Evolutionary conservation across 2,797 vertebrate species (phyloP).

Genomic region (Aulostomus chinensis): DNA sequence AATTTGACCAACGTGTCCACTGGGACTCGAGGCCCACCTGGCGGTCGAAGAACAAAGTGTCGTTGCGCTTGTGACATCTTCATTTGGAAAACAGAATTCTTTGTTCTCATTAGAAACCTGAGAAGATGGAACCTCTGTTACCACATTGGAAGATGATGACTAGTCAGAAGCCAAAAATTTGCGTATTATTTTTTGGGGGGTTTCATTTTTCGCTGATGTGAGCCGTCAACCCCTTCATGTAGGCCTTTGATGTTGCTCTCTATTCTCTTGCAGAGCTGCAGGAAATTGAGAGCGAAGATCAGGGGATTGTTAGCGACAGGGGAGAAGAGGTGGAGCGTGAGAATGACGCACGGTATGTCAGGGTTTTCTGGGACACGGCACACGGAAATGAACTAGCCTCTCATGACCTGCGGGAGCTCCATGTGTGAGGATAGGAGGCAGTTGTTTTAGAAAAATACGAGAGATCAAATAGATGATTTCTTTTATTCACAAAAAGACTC

Average conservation of each 20-base stretch:
- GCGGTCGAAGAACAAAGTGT: no score
- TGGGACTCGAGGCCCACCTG: no score
- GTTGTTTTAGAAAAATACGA: slow-evolving; percentile 18
- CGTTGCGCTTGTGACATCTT: no score
- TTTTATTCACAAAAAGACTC: slow-evolving; percentile 5
- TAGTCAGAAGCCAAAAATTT: slow-evolving; percentile 34
- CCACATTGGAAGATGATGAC: slow-evolving; percentile 33
- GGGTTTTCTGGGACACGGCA: slow-evolving; percentile 58
- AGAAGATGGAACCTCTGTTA: slow-evolving; percentile 15
- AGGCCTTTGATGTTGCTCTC: slow-evolving; percentile 60
- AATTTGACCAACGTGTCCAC: no score
- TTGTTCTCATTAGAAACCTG: slow-evolving; percentile 2
- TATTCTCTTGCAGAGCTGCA: slow-evolving; percentile 70
- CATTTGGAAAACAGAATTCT: no score
- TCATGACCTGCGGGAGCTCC: slow-evolving; percentile 43
- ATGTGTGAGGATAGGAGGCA: slow-evolving; percentile 16
- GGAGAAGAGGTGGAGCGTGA: slow-evolving; percentile 38
- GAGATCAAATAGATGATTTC: slow-evolving; percentile 26
- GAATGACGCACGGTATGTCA: slow-evolving; percentile 34
- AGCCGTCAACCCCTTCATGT: slow-evolving; percentile 41
- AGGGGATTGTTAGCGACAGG: slow-evolving; percentile 30
- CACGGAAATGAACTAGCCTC: slow-evolving; percentile 68
- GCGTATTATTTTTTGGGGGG: slow-evolving; percentile 20
- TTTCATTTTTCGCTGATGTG: slow-evolving; percentile 26
- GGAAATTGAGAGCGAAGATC: slow-evolving; percentile 76